Evolutionary conservation across 2,113 vertebrate species (phyloP), one percentile per base, ranked within the genome.

Genomic region (Hucho hucho): DNA sequence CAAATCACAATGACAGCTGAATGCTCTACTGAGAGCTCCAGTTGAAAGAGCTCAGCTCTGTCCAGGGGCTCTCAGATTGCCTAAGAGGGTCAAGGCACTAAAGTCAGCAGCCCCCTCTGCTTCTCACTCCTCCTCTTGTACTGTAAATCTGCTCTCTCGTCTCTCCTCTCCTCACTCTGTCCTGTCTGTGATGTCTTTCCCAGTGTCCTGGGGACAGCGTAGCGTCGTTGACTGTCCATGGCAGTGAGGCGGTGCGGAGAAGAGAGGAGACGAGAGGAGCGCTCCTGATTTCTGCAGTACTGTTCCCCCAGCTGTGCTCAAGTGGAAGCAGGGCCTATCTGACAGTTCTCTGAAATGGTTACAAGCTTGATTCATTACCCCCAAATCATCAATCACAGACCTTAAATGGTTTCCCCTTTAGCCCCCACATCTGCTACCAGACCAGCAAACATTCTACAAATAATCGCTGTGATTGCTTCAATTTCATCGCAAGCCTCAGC

Each of bases 381-480:
- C 85, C 58, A 89, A 88, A 78, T 88, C 92, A 95, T 95, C 93
- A 90, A 93, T 95, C 94, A 95, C 78, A 83, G 87, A 84, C 90
- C 87, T 86, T 83, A 89, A 94, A 94, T 86, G 78, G 81, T 91
- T 92, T 93, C 90, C 92, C 94, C 93, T 96, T 94, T 93, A 92
- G 93, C 94, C 94, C 87, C 80, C 88, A 94, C 96, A 96, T 95
- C 94, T 96, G 95, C 89, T 93, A 83, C 90, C 85, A 92, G 87
- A 92, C 85, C 80, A 73, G 88, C 80, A 86, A 90, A 89, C 80
- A 86, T 83, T 89, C 74, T 76, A 88, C 88, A 81, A 87, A 87
- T 92, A 93, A 91, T 90, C 78, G 82, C 84, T 29, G 43, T 86
- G 89, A 92, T 92, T 91, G 89, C 86, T 81, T 84, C 79, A 86